phyloP scores from a whole-genome alignment of 2,888 invertebrate species.

The Rhingia rostrata region DNA sequence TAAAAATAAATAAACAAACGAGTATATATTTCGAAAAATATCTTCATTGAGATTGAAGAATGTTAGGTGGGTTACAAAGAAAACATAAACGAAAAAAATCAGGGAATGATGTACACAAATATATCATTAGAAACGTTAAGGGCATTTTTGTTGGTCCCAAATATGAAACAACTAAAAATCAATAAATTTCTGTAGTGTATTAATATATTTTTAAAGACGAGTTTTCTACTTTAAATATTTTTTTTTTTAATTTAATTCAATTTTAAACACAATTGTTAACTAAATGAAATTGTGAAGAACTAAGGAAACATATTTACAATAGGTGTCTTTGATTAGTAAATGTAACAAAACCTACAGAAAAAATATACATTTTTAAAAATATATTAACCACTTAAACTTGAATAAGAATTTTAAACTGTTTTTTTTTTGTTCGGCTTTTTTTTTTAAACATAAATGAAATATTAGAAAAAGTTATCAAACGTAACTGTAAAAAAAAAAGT shows the following conservation, averaged over 20 bases:
- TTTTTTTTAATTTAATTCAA: not conserved
- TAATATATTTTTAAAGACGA: slow-evolving; percentile 67
- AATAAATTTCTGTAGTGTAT: slow-evolving; percentile 20
- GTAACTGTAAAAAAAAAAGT: slow-evolving; percentile 30
- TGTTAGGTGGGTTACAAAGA: slow-evolving; percentile 26
- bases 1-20: slow-evolving; percentile 45
- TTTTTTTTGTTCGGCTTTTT: not conserved
- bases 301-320: slow-evolving; percentile 69
- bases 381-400: slow-evolving; percentile 58
- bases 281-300: slow-evolving; percentile 48
- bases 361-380: slow-evolving; percentile 57
- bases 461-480: slow-evolving; percentile 32
- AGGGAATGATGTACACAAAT: slow-evolving; percentile 13
- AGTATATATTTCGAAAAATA: slow-evolving; percentile 52
- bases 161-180: not conserved
- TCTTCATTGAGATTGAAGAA: slow-evolving; percentile 22
- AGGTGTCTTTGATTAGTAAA: slow-evolving; percentile 23
- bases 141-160: not conserved
- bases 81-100: slow-evolving; percentile 1
- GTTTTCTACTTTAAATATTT: slow-evolving; percentile 30
- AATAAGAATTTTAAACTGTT: too few species aligned
- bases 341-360: slow-evolving; percentile 42
- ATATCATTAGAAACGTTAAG: slow-evolving; percentile 27
- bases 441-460: slow-evolving; percentile 15
- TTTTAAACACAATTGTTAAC: slow-evolving; percentile 35